phyloP scores from a whole-genome alignment of 2,797 vertebrate genomes.

The Huso huso region DNA sequence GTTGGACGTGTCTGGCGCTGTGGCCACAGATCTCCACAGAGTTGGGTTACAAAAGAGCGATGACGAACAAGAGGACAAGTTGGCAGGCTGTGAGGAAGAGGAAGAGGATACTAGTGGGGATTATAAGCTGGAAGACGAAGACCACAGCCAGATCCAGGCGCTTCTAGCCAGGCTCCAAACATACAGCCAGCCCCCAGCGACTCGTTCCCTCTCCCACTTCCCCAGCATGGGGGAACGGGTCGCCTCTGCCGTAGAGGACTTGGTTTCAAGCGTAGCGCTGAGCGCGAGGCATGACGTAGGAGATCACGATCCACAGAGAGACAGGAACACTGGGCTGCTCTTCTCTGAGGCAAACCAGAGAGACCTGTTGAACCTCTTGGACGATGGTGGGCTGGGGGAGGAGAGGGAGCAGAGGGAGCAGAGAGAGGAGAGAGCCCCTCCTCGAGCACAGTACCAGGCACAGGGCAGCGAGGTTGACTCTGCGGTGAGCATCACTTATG shows the following conservation, averaged over 20 bases:
- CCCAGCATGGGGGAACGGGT: not conserved
- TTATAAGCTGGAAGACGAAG: conserved; percentile 42
- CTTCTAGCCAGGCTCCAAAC: conserved; percentile 66
- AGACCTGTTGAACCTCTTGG: conserved; percentile 70
- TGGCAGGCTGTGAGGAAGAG: not conserved
- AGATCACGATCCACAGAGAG: conserved; percentile 11
- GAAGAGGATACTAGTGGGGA: not conserved
- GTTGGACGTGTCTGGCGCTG: not conserved
- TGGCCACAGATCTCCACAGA: too few species aligned
- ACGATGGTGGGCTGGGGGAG: conserved; percentile 42
- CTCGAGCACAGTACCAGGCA: conserved; percentile 20
- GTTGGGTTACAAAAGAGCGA: not conserved
- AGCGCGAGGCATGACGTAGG: not conserved
- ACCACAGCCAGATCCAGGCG: conserved; percentile 58
- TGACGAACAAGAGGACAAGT: conserved; percentile 14
- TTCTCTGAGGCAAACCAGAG: conserved; percentile 66
- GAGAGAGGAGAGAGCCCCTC: conserved; percentile 6
- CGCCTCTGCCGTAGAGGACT: not conserved
- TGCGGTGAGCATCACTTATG: conserved; percentile 50
- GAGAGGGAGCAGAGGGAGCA: rapidly evolving
- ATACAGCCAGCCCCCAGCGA: conserved; percentile 30
- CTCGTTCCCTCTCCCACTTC: too few species aligned
- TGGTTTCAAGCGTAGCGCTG: too few species aligned
- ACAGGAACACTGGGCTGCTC: conserved; percentile 59
- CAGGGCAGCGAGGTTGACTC: conserved; percentile 37